Percentiles rank a stretch among this genome's conserved stretches.
phyloP scores from a whole-genome alignment of 1,140 invertebrate species.

The Drosophila elegans region DNA sequence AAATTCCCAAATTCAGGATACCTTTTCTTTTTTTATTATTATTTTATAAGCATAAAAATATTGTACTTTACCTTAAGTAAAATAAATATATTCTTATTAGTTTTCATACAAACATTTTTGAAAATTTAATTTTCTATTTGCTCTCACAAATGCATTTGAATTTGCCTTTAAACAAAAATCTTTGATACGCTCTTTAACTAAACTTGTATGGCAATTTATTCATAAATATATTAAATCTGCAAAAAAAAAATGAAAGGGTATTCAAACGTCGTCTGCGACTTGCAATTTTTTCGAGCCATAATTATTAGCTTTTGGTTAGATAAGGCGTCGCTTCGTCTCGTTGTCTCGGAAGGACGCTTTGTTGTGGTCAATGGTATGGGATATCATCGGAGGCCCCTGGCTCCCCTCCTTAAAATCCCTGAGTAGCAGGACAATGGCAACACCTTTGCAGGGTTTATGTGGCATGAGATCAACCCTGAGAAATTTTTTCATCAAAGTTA shows the following conservation, averaged over 20 bases:
- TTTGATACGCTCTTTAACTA: too few species aligned
- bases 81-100: too few species aligned
- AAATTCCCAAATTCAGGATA: neutral
- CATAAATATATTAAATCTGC: too few species aligned
- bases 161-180: too few species aligned
- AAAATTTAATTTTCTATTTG: too few species aligned
- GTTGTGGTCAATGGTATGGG: constrained; percentile 47
- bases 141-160: too few species aligned
- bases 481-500: constrained; percentile 14
- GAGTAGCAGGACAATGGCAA: constrained; percentile 27
- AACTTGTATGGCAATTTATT: too few species aligned
- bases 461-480: neutral
- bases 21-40: neutral
- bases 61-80: too few species aligned
- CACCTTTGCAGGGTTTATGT: constrained; percentile 8
- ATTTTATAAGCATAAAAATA: too few species aligned
- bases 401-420: neutral
- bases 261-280: constrained; percentile 22
- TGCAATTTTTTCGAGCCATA: constrained; percentile 36
- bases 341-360: constrained; percentile 38
- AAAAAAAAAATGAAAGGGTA: constrained; percentile 1
- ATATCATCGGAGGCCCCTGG: neutral
- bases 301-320: constrained; percentile 61
- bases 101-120: too few species aligned
- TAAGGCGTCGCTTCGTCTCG: constrained; percentile 45